These are phyloP conservation scores for Marronus borbonicus DNA, from an alignment of 2,888 invertebrate genomes.

Conservation along the genomic window DNA sequence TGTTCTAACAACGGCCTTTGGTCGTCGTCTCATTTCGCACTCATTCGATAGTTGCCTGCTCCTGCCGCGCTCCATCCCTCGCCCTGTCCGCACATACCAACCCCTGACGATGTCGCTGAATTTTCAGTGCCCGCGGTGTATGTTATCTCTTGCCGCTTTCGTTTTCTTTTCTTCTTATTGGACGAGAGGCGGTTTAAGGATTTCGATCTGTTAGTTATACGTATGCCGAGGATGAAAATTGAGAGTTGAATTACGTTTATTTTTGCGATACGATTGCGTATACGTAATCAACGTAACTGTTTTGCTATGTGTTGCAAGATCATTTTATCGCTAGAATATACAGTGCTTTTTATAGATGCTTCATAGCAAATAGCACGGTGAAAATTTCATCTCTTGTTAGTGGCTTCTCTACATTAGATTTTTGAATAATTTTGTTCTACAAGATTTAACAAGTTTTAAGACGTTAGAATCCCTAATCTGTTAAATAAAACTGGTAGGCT, in stretches of 20 bases:
- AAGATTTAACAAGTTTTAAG: too few relatives aligned
- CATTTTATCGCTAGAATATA: too few relatives aligned
- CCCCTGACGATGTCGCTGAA: conserved; percentile 29
- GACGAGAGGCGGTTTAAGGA: conserved; percentile 7
- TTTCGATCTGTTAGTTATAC: conserved; percentile 15
- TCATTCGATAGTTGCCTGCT: conserved; percentile 27
- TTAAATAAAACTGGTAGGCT: too few relatives aligned
- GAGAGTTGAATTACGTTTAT: background rate
- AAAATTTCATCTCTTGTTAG: too few relatives aligned
- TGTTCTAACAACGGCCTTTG: conserved; percentile 22
- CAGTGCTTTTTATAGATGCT: too few relatives aligned
- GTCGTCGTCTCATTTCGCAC: conserved; percentile 36
- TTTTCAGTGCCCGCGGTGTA: conserved; percentile 35
- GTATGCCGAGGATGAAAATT: background rate
- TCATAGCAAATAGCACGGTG: too few relatives aligned
- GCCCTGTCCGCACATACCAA: background rate
- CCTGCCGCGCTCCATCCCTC: conserved; percentile 28
- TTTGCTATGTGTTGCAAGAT: too few relatives aligned
- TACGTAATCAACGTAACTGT: too few relatives aligned
- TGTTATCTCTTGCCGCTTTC: background rate
- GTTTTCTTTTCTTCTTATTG: background rate
- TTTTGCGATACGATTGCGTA: too few relatives aligned
- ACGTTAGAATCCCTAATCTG: too few relatives aligned
- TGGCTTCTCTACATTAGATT: too few relatives aligned
- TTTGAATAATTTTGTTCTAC: too few relatives aligned